Evolutionary conservation across 1,140 invertebrate genomes (phyloP), one percentile per base, ranked within the genome.

Genomic region (Acromyrmex charruanus): DNA sequence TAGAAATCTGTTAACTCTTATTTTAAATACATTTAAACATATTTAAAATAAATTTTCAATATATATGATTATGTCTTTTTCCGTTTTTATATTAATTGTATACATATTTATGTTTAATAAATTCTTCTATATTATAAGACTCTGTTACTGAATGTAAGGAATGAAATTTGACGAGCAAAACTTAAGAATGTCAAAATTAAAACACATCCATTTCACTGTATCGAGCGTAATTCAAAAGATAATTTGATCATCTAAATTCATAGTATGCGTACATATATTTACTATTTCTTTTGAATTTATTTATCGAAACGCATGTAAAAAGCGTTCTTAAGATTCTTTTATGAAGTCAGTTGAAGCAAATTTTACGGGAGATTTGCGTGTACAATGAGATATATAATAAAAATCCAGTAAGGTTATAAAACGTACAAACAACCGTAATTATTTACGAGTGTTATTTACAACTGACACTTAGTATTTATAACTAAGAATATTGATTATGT

Each of bases 401-500:
- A 66, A 80, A 68, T 39, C 31, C 12, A 53, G 63, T 18, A 39
- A 55, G 68, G 6, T 2, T 10, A 55, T 55, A 68, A 80, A 66
- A 53, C 16, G 12, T 49, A 79, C 12, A 0, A 39, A 12, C n/a
- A 2, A 44, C 35, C 7, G 18, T 7, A 12, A 65, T 51, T 77
- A 65, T 79, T 80, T 68, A 80, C 3, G 16, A 58, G 5, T 28
- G n/a, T 55, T 69, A 69, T 81, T 72, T 82, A 44, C 14, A 79
- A 25, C 77, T 82, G 16, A 0, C 3, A 72, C 16, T 21, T 2
- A 1, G 12, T 71, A 44, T 16, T 31, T 44, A 81, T 71, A 28
- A 81, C 58, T 71, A 10, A 1, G 2, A 55, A 6, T 59, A 81
- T 58, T 25, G 65, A 71, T 49, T 44, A n/a, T 44, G 44, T 72